Evolutionary conservation across 2,888 invertebrate genomes (phyloP), one percentile per base, ranked within the genome.

Genomic region (Aleiodes alternator): DNA sequence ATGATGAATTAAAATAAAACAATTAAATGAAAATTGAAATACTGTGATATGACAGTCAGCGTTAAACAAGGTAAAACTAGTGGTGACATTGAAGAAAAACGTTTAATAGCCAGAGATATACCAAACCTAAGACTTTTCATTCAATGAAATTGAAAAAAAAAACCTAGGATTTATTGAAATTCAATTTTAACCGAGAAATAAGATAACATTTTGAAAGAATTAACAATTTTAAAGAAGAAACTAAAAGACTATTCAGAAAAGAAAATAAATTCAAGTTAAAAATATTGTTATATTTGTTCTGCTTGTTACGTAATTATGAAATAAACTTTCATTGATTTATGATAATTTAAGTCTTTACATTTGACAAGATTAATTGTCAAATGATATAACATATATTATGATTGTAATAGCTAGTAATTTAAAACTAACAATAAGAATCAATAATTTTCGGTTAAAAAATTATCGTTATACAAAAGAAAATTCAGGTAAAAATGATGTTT

Each of bases 31-130:
- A 83, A 84, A 83, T 75, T 69, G 5, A 72, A 85, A 86, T 87
- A 86, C 87, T 88, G 88, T 88, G 88, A 88, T 88, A 88, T 84
- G 82, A 86, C 83, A 86, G 87, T 85, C 87, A 86, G 86, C 86
- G 85, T 87, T 87, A 82, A 72, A 73, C 76, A 74, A 71, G 71
- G 61, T 68, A 23, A 34, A 6, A 34, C 34, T 34, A 34, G 34
- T 34, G 34, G 61, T 76, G 57, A 72, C 72, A 43, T 51, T 68
- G 6, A 34, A 50, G 69, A 31, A 59, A n/a, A 4, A 59, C 3
- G 11, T 12, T 29, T 31, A 34, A 29, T 14, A 59, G 59, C 56
- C 73, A 73, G 73, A 66, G 73, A 73, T 56, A 38, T 50, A 56
- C 71, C 61, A 23, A 51, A 14, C 16, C 6, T 14, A 53, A 16